A percentile compares a stretch with the other conserved stretches of the same genome.
These are phyloP conservation scores for Ariopsis seemanni DNA, from an alignment of 2,113 vertebrate genomes.

Conservation along the genomic window DNA sequence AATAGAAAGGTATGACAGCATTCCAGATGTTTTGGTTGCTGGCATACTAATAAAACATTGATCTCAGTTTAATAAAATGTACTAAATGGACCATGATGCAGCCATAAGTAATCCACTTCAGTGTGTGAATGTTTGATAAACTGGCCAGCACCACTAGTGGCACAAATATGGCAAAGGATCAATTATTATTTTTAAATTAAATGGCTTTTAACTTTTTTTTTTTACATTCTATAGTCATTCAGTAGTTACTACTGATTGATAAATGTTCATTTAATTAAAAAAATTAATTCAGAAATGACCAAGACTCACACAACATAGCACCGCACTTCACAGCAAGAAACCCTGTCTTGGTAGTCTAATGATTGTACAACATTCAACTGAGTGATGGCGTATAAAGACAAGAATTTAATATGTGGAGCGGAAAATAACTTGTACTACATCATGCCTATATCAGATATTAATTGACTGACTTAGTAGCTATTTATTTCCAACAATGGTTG, in stretches of 20 bases:
- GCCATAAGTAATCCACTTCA: not conserved
- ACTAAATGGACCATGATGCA: not conserved
- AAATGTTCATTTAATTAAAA: not conserved
- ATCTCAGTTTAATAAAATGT: not conserved
- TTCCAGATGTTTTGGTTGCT: not conserved
- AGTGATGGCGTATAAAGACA: not conserved
- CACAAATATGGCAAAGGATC: slow-evolving; percentile 5
- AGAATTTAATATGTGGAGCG: not conserved
- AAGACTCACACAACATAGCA: not conserved
- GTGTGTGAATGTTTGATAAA: slow-evolving; percentile 3
- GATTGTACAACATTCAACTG: not conserved
- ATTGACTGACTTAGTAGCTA: not conserved
- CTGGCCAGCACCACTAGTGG: not conserved
- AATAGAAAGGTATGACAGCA: slow-evolving; percentile 26
- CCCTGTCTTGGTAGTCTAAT: not conserved
- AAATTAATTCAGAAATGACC: not conserved
- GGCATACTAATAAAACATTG: slow-evolving; percentile 1
- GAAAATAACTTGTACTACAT: not conserved
- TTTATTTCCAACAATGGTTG: not conserved
- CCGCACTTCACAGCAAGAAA: slow-evolving; percentile 1
- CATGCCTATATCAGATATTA: not conserved
- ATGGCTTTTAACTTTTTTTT: slow-evolving; percentile 14
- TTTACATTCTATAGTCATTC: not conserved
- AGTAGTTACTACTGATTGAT: not conserved
- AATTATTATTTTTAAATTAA: not conserved